Conservation (phyloP, 2,797 vertebrate species). For the Danio tinwini region DNA sequence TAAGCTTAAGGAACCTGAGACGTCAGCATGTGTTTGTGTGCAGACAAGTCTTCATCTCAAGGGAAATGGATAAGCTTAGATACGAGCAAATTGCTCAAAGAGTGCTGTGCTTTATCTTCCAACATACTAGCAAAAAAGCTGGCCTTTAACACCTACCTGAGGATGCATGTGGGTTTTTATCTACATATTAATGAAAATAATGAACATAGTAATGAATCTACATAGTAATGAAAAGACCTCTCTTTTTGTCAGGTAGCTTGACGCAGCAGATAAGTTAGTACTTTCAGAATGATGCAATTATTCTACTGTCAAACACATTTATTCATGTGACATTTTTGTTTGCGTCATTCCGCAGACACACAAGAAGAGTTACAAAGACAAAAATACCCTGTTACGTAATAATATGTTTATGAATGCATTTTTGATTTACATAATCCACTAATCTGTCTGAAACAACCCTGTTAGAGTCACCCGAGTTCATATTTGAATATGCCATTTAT, state of each 20-base stretch:
- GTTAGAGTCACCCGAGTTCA: conserved; percentile 2
- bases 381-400: conserved; percentile 52
- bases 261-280: background rate
- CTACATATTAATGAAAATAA: no score
- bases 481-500: conserved; percentile 43
- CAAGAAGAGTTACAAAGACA: conserved; percentile 17
- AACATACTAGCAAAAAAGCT: conserved; percentile 8
- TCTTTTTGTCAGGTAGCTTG: background rate
- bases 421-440: conserved; percentile 53
- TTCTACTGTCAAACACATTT: background rate
- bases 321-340: conserved; percentile 13
- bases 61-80: conserved; percentile 33
- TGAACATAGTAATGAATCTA: no score
- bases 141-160: conserved; percentile 26
- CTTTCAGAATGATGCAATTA: background rate
- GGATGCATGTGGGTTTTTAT: background rate
- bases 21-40: conserved; percentile 46
- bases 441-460: conserved; percentile 44
- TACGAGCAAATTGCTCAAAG: conserved; percentile 16
- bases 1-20: conserved; percentile 48
- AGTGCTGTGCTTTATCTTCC: conserved; percentile 6
- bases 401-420: conserved; percentile 32
- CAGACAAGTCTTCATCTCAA: conserved; percentile 31
- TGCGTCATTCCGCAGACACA: conserved; percentile 9
- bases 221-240: background rate